Base-by-base conservation (phyloP, 1,140 invertebrate genomes). In the Akabosia matsudoensis region DNA sequence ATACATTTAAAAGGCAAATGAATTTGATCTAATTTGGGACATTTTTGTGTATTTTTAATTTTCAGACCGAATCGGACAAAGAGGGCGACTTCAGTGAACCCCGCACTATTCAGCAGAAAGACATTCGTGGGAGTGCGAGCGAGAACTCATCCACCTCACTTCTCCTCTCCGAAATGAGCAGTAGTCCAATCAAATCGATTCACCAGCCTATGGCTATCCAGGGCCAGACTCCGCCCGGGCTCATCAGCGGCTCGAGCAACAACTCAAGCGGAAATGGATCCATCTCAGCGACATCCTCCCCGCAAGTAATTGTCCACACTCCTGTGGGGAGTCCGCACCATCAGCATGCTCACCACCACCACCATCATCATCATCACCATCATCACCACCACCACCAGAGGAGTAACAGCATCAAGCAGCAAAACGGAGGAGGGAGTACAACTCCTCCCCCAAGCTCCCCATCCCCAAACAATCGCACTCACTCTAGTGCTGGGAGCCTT, bases 121-220 rank as follows among this genome's bases (percentile, higher is more conserved):
- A 81, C 76, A 81, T 81, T 78, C 80, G 80, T 26, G 77, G 80
- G 22, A 79, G 78, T 54, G 77, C 76, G 30, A 78, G 76, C 61
- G 80, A 81, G 54, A 81, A 78, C 73, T 79, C 80, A 26, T 79
- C 80, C 26, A 74, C 78, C 22, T 78, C 78, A 4, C 71, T 80
- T 4, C 75, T 81, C 10, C 51, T 81, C n/a, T 75, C 78, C 18
- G 80, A 81, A 51, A 76, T 80, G 74, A 81, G 74, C 54, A 76
- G 72, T 16, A 67, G 61, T 71, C 74, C 74, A 18, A 61, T 61
- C 76, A 80, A 80, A 71, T 67, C 74, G 37, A 34, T 61, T 67
- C 77, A 78, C 51, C 79, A 78, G 54, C 54, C 70, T 7, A 3
- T 7, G 3, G n/a, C 54, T 13, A 30, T 22, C 3, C 61, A 28